Conservation (phyloP, 2,113 vertebrate species). For the Bubo bubo region DNA sequence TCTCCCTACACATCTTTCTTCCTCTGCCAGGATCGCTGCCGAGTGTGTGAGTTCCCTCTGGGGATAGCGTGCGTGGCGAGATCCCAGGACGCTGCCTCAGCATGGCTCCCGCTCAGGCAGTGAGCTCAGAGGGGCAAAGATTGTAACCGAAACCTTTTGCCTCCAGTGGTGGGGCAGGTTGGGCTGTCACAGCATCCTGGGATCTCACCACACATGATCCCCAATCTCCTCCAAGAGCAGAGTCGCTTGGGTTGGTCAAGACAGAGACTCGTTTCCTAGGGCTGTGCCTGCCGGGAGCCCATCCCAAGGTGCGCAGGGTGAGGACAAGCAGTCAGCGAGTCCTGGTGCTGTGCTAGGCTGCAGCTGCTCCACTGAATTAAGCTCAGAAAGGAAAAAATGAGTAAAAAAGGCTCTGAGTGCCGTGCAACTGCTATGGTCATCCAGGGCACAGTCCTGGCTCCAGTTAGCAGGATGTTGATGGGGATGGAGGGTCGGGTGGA, state of each 20-base stretch:
- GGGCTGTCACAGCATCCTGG: neutral
- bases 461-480: too few relatives aligned
- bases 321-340: neutral
- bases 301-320: neutral
- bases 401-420: neutral
- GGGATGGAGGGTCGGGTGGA: neutral
- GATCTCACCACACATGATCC: rapidly evolving
- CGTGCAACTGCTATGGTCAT: rapidly evolving
- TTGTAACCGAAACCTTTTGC: neutral
- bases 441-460: neutral
- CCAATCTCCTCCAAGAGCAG: rapidly evolving
- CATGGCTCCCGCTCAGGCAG: neutral
- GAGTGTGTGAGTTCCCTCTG: constrained; percentile 35
- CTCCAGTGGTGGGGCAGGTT: neutral
- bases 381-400: neutral
- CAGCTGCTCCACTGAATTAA: neutral
- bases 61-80: neutral
- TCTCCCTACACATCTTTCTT: constrained; percentile 52
- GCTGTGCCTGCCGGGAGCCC: neutral
- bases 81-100: neutral
- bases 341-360: neutral
- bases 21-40: constrained; percentile 10
- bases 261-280: neutral
- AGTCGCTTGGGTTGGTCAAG: neutral
- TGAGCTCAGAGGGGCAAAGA: neutral